Percentiles rank a stretch among this genome's conserved stretches.
phyloP scores from a whole-genome alignment of 1,140 invertebrate species.

The Ceratoteleas bidentatus region DNA sequence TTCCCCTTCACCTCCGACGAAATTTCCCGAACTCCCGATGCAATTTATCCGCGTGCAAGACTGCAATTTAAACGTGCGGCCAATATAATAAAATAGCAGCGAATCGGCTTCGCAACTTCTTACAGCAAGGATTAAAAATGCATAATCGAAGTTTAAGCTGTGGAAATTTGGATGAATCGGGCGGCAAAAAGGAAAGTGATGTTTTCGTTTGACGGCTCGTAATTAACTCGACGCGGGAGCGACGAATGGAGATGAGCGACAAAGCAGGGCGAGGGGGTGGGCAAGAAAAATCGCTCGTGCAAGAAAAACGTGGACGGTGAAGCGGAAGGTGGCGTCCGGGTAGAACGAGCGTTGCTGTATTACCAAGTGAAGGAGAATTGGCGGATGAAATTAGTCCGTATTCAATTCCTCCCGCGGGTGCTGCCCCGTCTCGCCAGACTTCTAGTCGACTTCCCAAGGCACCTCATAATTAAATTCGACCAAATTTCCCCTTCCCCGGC shows the following conservation, averaged over 20 bases:
- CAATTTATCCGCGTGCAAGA: neutral
- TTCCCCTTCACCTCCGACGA: too few relatives aligned
- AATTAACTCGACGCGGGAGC: conserved; percentile 37
- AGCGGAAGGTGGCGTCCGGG: neutral
- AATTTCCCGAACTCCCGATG: too few relatives aligned
- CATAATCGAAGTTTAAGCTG: conserved; percentile 17
- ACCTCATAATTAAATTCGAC: conserved; percentile 81
- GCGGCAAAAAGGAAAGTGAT: conserved; percentile 13
- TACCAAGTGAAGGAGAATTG: conserved; percentile 64
- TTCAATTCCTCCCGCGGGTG: conserved; percentile 79
- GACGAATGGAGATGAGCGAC: conserved; percentile 46
- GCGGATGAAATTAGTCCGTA: conserved; percentile 80
- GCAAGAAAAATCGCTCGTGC: conserved; percentile 38
- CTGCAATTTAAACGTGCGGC: neutral
- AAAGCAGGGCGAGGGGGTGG: conserved; percentile 24
- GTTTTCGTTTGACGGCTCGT: conserved; percentile 27
- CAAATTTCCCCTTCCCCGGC: conserved; percentile 77
- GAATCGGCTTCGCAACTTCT: conserved; percentile 27
- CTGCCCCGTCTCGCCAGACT: conserved; percentile 59
- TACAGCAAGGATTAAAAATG: conserved; percentile 22
- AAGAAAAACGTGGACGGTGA: conserved; percentile 25
- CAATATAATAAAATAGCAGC: conserved; percentile 22
- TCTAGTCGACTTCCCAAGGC: conserved; percentile 76
- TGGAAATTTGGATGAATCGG: conserved; percentile 24
- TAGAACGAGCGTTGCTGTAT: conserved; percentile 70